Percentiles rank a stretch among this genome's conserved stretches.
These are phyloP conservation scores for Lepidotrigona ventralis DNA, from an alignment of 1,140 invertebrate genomes.

Conservation along the genomic window DNA sequence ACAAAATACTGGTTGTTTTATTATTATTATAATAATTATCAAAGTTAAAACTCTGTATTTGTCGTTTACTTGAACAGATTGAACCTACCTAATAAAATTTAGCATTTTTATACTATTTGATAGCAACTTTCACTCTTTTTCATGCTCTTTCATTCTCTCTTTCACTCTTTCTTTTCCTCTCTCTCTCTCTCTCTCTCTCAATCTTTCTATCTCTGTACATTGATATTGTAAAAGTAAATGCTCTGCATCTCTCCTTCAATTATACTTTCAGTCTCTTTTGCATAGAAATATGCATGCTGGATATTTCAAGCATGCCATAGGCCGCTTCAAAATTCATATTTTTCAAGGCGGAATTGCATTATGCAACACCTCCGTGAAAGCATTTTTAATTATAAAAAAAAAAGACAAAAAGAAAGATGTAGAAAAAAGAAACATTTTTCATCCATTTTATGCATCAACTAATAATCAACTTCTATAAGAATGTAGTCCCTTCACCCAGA, in stretches of 20 bases:
- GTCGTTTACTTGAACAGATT: slow-evolving; percentile 42
- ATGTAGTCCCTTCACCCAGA: slow-evolving; percentile 77
- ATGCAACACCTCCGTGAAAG: slow-evolving; percentile 70
- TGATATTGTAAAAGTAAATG: slow-evolving; percentile 64
- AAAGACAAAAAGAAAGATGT: slow-evolving; percentile 53
- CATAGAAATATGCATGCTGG: slow-evolving; percentile 69
- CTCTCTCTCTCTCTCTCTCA: slow-evolving; percentile 42
- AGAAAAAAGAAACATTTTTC: slow-evolving; percentile 24
- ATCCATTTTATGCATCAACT: slow-evolving; percentile 22
- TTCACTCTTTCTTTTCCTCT: slow-evolving; percentile 48
- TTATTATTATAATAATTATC: slow-evolving; percentile 61
- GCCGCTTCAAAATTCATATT: slow-evolving; percentile 72
- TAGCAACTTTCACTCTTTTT: slow-evolving; percentile 47
- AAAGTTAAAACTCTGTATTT: slow-evolving; percentile 49
- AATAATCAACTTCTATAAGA: slow-evolving; percentile 68
- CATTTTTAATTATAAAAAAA: slow-evolving; percentile 64
- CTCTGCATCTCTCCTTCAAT: slow-evolving; percentile 63
- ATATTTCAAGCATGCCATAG: slow-evolving; percentile 71
- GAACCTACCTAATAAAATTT: slow-evolving; percentile 53
- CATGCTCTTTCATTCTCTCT: slow-evolving; percentile 43
- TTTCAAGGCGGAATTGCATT: slow-evolving; percentile 73
- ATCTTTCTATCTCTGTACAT: slow-evolving; percentile 56
- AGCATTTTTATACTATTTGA: slow-evolving; percentile 58
- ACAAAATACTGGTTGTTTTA: slow-evolving; percentile 75
- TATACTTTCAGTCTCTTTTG: slow-evolving; percentile 73